A percentile compares a stretch with the other conserved stretches of the same genome.
phyloP scores from a whole-genome alignment of 2,888 invertebrate species.

The Aproaerema taeniolella region DNA sequence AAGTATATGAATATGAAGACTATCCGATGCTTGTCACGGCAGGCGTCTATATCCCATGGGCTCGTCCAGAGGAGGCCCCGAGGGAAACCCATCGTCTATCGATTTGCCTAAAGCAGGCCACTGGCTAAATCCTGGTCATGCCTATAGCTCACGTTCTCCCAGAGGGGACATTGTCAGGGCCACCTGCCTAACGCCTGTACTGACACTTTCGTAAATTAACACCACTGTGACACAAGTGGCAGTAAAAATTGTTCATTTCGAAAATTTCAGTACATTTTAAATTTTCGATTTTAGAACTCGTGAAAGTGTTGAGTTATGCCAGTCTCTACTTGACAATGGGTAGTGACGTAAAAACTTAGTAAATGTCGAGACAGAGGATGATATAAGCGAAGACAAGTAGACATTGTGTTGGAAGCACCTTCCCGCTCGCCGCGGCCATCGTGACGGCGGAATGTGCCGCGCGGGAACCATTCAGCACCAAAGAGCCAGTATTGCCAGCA shows the following conservation, averaged over 20 bases:
- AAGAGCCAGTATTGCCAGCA: conserved; percentile 48
- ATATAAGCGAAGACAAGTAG: conserved; percentile 8
- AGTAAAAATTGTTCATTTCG: too few species aligned
- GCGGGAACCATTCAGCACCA: conserved; percentile 69
- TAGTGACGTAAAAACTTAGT: too few species aligned
- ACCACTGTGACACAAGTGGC: too few species aligned
- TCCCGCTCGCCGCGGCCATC: conserved; percentile 10
- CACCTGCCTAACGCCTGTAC: conserved; percentile 9
- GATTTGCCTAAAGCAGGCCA: conserved; percentile 48
- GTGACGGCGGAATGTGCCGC: conserved; percentile 49
- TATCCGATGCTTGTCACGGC: too few species aligned
- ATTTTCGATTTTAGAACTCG: too few species aligned
- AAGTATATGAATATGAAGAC: too few species aligned
- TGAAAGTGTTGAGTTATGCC: too few species aligned
- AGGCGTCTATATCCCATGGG: conserved; percentile 24
- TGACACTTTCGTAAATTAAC: too few species aligned
- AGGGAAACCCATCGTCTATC: conserved; percentile 34
- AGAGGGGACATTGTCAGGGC: conserved; percentile 18
- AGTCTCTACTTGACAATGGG: too few species aligned
- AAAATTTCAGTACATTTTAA: too few species aligned
- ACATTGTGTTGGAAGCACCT: conserved; percentile 14
- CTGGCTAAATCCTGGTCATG: conserved; percentile 30
- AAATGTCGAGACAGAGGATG: not conserved
- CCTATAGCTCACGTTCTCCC: conserved; percentile 24
- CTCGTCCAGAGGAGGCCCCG: conserved; percentile 32